phyloP scores from a whole-genome alignment of 2,888 invertebrate genomes.

The Panorpa germanica region DNA sequence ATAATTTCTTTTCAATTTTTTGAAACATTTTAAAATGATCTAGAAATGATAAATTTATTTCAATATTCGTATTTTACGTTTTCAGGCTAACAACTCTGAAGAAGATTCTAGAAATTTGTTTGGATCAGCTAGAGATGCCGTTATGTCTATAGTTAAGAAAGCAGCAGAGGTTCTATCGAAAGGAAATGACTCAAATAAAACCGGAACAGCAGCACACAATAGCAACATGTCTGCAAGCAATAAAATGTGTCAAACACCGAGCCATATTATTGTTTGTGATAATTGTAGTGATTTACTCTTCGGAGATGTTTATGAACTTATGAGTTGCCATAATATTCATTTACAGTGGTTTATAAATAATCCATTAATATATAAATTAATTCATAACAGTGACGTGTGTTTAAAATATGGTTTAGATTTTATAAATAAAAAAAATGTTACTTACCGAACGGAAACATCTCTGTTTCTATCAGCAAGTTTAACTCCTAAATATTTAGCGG shows the following conservation, averaged over 20 bases:
- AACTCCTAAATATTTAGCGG: constrained; percentile 47
- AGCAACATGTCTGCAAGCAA: constrained; percentile 19
- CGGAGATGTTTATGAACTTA: constrained; percentile 48
- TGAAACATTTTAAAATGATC: no score
- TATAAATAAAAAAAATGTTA: constrained; percentile 32
- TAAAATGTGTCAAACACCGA: constrained; percentile 48
- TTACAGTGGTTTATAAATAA: constrained; percentile 39
- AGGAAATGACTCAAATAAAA: constrained; percentile 41
- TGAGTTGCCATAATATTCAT: constrained; percentile 47
- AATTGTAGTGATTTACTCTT: constrained; percentile 54
- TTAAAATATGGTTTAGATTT: constrained; percentile 45
- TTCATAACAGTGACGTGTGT: no score
- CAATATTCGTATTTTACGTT: no score
- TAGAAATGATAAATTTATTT: no score
- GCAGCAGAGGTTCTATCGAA: constrained; percentile 73
- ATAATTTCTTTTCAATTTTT: no score
- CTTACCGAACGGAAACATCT: constrained; percentile 28
- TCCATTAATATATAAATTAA: constrained; percentile 36
- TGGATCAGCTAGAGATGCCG: constrained; percentile 77
- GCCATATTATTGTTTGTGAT: constrained; percentile 52
- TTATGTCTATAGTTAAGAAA: constrained; percentile 81
- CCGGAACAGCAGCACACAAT: no score
- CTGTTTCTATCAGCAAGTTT: constrained; percentile 43
- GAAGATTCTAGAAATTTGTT: constrained; percentile 52
- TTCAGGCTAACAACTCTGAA: no score